Evolutionary conservation across 2,797 vertebrate genomes (phyloP), one percentile per base, ranked within the genome.

Genomic region (Apogon talboti): DNA sequence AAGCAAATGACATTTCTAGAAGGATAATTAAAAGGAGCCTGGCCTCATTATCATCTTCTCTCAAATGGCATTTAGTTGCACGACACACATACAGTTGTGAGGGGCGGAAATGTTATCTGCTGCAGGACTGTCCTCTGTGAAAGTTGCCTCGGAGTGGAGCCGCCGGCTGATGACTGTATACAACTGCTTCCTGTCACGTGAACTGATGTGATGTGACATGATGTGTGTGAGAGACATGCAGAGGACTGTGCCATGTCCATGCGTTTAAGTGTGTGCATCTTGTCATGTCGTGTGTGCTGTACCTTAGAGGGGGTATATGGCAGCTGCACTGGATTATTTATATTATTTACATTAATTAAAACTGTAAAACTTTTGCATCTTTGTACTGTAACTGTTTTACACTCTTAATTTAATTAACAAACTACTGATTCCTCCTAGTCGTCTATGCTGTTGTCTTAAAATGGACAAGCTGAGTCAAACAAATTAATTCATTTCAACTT

Each of bases 41-140:
- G 58, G 57, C 61, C 76, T 86, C 63, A 75, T 86, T 78, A 77
- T 19, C 48, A 71, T 51, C 37, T 54, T 57, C 52, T 80, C 77
- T 84, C 61, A 64, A 71, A 88, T 83, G 71, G 49, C 78, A 82
- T 83, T 82, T 84, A 75, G 68, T 74, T 66, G 78, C 40, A 57
- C 73, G 78, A 82, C 38, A 73, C 66, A 42, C 51, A 60, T 28
- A 43, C 19, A 55, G 50, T 16, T 46, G 45, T 11, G 66, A 67
- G 53, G 38, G 64, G 71, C 59, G 41, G 66, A 11, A 35, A 56
- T 46, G 61, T n/a, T 52, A 61, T 43, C 5, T 18, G 49, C 71
- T 78, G 71, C 62, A 57, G 71, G 59, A 86, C 57, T 79, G 28
- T 42, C 40, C 63, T 74, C 74, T 43, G 71, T 70, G 74, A 78